phyloP scores from a whole-genome alignment of 2,113 vertebrate genomes.

The Dasyprocta punctata region DNA sequence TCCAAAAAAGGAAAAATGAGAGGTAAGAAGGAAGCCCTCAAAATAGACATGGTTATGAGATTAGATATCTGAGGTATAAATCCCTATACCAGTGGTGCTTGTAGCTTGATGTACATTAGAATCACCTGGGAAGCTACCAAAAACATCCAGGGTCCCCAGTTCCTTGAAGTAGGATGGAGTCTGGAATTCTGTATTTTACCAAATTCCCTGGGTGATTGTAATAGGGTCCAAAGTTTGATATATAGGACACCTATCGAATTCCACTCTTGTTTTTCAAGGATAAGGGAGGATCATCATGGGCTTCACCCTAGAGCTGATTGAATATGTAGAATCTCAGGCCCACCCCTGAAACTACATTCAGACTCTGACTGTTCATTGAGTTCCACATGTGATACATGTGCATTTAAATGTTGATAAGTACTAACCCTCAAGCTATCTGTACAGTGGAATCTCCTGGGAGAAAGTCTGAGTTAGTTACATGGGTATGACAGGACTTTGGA shows the following conservation, averaged over 20 bases:
- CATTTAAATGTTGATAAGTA: background rate
- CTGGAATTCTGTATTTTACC: background rate
- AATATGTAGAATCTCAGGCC: background rate
- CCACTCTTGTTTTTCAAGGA: background rate
- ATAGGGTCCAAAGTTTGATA: background rate
- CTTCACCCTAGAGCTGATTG: background rate
- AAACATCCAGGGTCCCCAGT: background rate
- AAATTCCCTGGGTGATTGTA: background rate
- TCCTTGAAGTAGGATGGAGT: background rate
- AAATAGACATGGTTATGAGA: background rate
- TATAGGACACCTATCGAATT: background rate
- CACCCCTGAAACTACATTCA: background rate
- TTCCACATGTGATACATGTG: background rate
- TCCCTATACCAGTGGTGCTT: background rate
- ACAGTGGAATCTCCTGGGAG: background rate
- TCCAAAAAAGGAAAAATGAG: background rate
- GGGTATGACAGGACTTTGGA: background rate
- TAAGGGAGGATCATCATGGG: background rate
- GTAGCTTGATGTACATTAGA: background rate
- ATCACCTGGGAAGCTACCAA: background rate
- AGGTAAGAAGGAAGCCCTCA: background rate
- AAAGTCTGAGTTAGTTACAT: background rate
- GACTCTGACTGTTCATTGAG: background rate
- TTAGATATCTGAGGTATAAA: background rate
- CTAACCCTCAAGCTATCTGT: background rate